Evolutionary conservation across 2,888 invertebrate species (phyloP).

Genomic region (Vannuccia rotundouncinata): DNA sequence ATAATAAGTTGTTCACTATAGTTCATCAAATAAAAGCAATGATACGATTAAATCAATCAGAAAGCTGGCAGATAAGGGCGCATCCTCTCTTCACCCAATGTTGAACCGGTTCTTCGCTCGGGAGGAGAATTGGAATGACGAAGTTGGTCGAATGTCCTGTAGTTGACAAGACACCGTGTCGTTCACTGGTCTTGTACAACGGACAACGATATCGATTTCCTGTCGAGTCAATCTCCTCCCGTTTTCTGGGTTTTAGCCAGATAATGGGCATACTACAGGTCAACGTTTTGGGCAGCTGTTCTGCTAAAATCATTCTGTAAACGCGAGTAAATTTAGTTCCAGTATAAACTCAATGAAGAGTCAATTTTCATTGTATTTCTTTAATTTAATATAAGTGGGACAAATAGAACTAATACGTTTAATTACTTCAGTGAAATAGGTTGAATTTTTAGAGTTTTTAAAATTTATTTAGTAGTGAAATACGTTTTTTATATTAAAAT

Average conservation of each 20-base stretch:
- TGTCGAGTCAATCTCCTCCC: conserved; percentile 41
- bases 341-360: too few relatives aligned
- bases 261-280: conserved; percentile 72
- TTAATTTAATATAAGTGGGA: too few relatives aligned
- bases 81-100: conserved; percentile 78
- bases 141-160: conserved; percentile 80
- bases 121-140: conserved; percentile 67
- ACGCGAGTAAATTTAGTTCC: too few relatives aligned
- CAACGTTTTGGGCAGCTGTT: conserved; percentile 73
- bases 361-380: too few relatives aligned
- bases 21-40: too few relatives aligned
- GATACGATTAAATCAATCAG: conserved; percentile 63
- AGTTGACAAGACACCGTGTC: conserved; percentile 69
- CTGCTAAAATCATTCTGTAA: conserved; percentile 62
- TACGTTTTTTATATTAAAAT: too few relatives aligned
- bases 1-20: too few relatives aligned
- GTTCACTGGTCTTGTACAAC: conserved; percentile 58
- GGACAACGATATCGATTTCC: conserved; percentile 51
- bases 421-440: too few relatives aligned
- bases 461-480: too few relatives aligned
- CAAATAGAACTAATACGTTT: too few relatives aligned
- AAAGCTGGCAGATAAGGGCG: conserved; percentile 70
- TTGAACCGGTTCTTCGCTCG: conserved; percentile 63
- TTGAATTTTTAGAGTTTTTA: too few relatives aligned
- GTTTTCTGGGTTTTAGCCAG: conserved; percentile 70